These are phyloP conservation scores for Camponotus pennsylvanicus DNA, from an alignment of 1,140 invertebrate species.

Conservation along the genomic window DNA sequence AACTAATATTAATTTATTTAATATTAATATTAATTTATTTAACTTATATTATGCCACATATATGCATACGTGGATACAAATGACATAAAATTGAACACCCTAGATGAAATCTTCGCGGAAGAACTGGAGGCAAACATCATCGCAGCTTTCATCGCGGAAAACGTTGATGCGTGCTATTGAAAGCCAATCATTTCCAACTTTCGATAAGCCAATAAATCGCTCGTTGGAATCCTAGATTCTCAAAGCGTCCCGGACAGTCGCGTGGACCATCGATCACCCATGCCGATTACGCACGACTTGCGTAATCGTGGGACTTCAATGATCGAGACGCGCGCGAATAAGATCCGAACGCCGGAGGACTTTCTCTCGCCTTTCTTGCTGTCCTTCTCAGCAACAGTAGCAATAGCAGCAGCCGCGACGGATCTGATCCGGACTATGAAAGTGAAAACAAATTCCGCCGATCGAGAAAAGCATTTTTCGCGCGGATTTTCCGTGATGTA, in stretches of 20 bases:
- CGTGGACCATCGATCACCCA: conserved; percentile 37
- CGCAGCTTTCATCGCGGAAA: conserved; percentile 47
- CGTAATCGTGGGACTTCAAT: conserved; percentile 42
- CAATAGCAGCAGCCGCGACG: background rate
- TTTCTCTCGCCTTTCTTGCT: conserved; percentile 68
- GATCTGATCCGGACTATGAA: conserved; percentile 42
- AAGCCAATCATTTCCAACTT: conserved; percentile 25
- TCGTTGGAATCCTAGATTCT: background rate
- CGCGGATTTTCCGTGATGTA: background rate
- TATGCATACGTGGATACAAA: background rate
- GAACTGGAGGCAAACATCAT: background rate
- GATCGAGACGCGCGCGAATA: conserved; percentile 52
- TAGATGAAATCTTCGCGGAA: background rate
- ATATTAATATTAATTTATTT: background rate
- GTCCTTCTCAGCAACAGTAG: conserved; percentile 13
- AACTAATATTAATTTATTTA: background rate
- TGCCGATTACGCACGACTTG: conserved; percentile 67
- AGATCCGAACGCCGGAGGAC: conserved; percentile 43
- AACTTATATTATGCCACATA: background rate
- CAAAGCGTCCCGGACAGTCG: background rate
- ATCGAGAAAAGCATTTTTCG: conserved; percentile 21
- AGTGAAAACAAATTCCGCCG: conserved; percentile 64
- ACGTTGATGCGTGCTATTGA: background rate
- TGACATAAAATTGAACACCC: background rate
- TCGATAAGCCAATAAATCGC: background rate